Conservation (phyloP, 1,140 invertebrate species). For the Whitmania pigra region DNA sequence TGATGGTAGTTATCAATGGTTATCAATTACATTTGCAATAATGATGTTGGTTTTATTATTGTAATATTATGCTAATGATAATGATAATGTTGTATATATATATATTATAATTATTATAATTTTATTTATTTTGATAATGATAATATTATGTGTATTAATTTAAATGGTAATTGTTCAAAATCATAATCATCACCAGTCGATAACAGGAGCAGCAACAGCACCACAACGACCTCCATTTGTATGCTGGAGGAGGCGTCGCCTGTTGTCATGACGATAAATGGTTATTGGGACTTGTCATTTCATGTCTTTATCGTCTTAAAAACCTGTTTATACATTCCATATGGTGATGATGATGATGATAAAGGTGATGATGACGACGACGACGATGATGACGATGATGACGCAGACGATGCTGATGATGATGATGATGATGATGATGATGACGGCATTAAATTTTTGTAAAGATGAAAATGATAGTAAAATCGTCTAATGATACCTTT, state of each 20-base stretch:
- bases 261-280: too few species aligned
- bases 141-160: not conserved
- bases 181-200: not conserved
- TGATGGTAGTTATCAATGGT: not conserved
- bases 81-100: not conserved
- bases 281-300: too few species aligned
- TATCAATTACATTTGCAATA: not conserved
- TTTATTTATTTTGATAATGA: not conserved
- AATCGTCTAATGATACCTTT: too few species aligned
- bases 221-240: not conserved
- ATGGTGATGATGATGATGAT: constrained; percentile 9
- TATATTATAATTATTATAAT: not conserved
- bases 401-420: not conserved
- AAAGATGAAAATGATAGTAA: not conserved
- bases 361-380: not conserved
- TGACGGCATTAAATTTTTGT: too few species aligned
- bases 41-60: not conserved
- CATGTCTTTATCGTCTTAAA: not conserved
- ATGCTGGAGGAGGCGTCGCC: too few species aligned
- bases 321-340: not conserved
- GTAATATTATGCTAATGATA: not conserved
- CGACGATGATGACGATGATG: not conserved
- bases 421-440: not conserved
- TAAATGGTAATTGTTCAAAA: not conserved
- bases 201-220: not conserved